These are phyloP conservation scores for Phalacrocorax pelagicus DNA, from an alignment of 2,113 vertebrate genomes.

Conservation along the genomic window DNA sequence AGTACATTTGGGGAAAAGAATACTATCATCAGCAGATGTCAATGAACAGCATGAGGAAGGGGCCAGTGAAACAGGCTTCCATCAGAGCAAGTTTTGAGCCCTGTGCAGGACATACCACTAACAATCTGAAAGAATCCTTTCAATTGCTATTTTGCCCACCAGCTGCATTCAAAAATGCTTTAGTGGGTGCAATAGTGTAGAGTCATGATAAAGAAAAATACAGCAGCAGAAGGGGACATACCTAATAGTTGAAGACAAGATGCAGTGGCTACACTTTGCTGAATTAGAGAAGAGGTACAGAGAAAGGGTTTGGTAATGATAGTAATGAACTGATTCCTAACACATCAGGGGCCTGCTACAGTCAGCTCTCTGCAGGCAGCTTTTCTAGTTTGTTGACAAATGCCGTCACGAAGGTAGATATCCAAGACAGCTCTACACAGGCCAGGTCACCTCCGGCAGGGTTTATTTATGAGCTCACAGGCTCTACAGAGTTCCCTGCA, in stretches of 20 bases:
- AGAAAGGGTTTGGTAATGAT: neutral
- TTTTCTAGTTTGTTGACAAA: constrained; percentile 18
- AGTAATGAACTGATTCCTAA: neutral
- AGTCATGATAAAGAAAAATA: neutral
- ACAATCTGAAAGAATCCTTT: neutral
- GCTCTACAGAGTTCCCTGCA: neutral
- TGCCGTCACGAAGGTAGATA: neutral
- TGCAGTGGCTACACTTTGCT: neutral
- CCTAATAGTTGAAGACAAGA: neutral
- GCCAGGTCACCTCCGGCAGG: neutral
- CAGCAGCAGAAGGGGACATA: neutral
- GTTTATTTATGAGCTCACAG: neutral
- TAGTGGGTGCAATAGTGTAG: neutral
- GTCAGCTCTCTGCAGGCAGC: constrained; percentile 26
- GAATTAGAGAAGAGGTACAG: neutral
- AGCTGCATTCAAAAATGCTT: neutral
- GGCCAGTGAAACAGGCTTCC: neutral
- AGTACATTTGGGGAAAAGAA: neutral
- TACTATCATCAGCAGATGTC: constrained; percentile 2
- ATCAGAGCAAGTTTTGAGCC: neutral
- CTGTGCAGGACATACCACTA: neutral
- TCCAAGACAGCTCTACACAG: neutral
- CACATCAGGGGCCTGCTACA: neutral
- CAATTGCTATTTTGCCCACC: neutral
- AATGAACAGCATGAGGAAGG: neutral